phyloP scores from a whole-genome alignment of 1,140 invertebrate genomes.

The Procambarus virginalis region DNA sequence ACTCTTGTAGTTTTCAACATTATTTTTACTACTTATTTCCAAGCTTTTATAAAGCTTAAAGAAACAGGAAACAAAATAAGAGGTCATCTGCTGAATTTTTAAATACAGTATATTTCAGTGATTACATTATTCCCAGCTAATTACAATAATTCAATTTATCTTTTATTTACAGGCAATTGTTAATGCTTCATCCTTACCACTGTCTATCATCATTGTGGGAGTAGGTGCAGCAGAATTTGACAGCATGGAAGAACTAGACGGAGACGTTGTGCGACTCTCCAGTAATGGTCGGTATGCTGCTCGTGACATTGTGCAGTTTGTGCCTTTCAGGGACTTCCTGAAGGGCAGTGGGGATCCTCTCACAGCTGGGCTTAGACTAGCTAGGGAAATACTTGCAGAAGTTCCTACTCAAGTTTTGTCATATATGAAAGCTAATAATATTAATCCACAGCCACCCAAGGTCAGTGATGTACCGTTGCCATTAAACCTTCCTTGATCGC shows the following conservation, averaged over 20 bases:
- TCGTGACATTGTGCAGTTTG: slow-evolving; percentile 80
- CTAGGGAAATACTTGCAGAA: slow-evolving; percentile 80
- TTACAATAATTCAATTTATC: not conserved
- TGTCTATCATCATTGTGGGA: slow-evolving; percentile 81
- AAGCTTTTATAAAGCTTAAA: too few relatives aligned
- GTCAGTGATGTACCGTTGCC: slow-evolving; percentile 26
- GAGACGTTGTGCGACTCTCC: slow-evolving; percentile 77
- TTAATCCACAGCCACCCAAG: slow-evolving; percentile 74
- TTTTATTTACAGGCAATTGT: slow-evolving; percentile 74
- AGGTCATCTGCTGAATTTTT: too few relatives aligned
- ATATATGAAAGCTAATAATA: slow-evolving; percentile 78
- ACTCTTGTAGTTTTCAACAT: too few relatives aligned
- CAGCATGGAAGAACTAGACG: slow-evolving; percentile 79
- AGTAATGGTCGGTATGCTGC: slow-evolving; percentile 75
- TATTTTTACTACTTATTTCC: too few relatives aligned
- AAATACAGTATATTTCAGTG: too few relatives aligned
- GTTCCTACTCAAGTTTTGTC: slow-evolving; percentile 79
- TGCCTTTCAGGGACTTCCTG: slow-evolving; percentile 77
- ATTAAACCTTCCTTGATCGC: not conserved
- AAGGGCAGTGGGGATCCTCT: slow-evolving; percentile 70
- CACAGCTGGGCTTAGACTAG: slow-evolving; percentile 74
- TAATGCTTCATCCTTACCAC: slow-evolving; percentile 77
- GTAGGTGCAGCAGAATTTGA: slow-evolving; percentile 79
- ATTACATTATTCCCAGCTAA: not conserved
- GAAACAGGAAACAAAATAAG: too few relatives aligned